Evolutionary conservation across 2,888 invertebrate species (phyloP).

Genomic region (Cryptosula pallasiana): DNA sequence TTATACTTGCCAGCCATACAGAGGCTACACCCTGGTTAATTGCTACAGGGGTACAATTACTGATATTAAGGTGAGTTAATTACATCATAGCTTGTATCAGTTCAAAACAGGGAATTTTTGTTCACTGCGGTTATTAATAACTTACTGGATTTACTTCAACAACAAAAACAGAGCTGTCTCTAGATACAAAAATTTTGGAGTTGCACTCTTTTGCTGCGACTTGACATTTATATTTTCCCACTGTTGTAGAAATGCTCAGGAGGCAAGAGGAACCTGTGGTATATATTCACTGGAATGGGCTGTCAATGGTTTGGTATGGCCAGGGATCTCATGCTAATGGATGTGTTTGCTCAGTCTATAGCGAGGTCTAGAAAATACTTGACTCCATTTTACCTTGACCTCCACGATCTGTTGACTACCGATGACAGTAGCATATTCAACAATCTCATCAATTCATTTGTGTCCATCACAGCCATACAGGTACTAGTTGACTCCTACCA

Average conservation of each 20-base stretch:
- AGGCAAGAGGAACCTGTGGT: constrained; percentile 81
- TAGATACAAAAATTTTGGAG: not conserved
- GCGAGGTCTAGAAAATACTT: constrained; percentile 71
- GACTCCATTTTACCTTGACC: constrained; percentile 72
- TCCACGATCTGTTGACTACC: constrained; percentile 74
- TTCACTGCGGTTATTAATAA: too few species aligned
- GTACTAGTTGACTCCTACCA: too few species aligned
- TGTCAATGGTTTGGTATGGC: constrained; percentile 97
- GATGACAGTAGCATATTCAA: constrained; percentile 74
- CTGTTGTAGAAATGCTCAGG: constrained; percentile 58
- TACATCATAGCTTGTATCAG: too few species aligned
- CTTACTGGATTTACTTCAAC: not conserved
- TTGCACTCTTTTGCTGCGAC: not conserved
- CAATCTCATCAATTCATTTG: constrained; percentile 81
- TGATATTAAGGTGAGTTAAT: not conserved
- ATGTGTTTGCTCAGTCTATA: constrained; percentile 74
- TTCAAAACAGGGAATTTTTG: too few species aligned
- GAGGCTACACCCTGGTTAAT: constrained; percentile 75
- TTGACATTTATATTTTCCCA: constrained; percentile 57
- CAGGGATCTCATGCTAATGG: constrained; percentile 74
- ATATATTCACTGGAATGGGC: constrained; percentile 95
- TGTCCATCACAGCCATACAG: constrained; percentile 91
- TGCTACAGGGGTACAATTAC: not conserved
- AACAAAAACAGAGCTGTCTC: not conserved
- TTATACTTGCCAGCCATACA: constrained; percentile 55